Evolutionary conservation across 2,113 vertebrate species (phyloP).

Genomic region (Lethenteron reissneri): DNA sequence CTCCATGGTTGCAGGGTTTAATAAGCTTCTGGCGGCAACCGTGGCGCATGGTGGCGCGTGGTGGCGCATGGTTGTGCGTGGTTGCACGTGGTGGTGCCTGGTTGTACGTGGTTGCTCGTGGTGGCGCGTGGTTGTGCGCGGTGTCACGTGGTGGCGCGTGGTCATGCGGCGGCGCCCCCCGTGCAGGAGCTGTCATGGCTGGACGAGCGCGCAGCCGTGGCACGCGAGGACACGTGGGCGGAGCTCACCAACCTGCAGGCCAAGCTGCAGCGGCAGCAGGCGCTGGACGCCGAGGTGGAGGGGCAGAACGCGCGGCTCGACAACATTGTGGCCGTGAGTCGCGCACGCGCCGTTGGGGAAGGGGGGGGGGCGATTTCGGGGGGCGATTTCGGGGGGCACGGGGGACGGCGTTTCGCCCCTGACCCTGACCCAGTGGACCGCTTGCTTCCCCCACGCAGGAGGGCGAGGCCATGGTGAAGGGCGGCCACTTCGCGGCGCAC

Average conservation of each 20-base stretch:
- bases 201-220: slow-evolving; percentile 40
- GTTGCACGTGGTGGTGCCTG: too few relatives aligned
- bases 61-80: too few relatives aligned
- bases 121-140: too few relatives aligned
- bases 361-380: neutral
- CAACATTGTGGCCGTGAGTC: slow-evolving; percentile 19
- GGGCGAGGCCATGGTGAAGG: slow-evolving; percentile 35
- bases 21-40: too few relatives aligned
- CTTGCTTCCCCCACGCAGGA: slow-evolving; percentile 24
- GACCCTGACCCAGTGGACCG: neutral
- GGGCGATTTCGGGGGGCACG: neutral
- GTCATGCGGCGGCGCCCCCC: neutral
- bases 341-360: neutral
- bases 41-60: too few relatives aligned
- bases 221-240: slow-evolving; percentile 42
- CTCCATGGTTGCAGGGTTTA: too few relatives aligned
- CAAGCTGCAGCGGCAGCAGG: slow-evolving; percentile 43
- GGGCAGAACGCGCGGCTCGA: slow-evolving; percentile 28
- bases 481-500: slow-evolving; percentile 18
- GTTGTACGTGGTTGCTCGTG: too few relatives aligned
- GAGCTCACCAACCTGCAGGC: slow-evolving; percentile 43
- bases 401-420: neutral
- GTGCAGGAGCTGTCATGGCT: slow-evolving; percentile 46
- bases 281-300: slow-evolving; percentile 46
- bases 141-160: too few relatives aligned